Evolutionary conservation across 2,888 invertebrate genomes (phyloP), one percentile per base, ranked within the genome.

Genomic region (Drosophila sordidula): DNA sequence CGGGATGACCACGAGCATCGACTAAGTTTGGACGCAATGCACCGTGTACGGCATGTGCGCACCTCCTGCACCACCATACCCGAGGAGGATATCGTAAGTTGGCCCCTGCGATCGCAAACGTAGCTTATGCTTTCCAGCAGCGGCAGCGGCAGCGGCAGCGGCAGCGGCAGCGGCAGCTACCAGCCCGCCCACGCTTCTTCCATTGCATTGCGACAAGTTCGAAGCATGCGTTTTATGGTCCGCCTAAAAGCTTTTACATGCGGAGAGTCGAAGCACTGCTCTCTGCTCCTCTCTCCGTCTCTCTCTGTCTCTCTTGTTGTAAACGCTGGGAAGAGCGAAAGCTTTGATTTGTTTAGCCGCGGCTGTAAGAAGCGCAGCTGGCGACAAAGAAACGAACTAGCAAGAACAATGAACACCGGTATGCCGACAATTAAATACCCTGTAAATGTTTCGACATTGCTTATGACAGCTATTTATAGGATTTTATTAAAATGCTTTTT

Each of bases 21-120:
- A 6, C 76, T 89, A 3, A 90, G 90, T 42, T 67, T 90, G 63
- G 90, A 90, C 62, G 83, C 82, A 9, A 77, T 82, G 69, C 82
- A 90, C 75, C 87, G 90, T 18, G 75, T 89, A 52, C 86, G 90
- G 2, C 90, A 89, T 68, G 77, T 90, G 49, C 87, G 90, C 52
- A 90, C 90, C 14, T 90, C 90, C 3, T 90, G 90, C 59, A 89
- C 90, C 22, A 90, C 90, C 18, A 90, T 90, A 75, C 90, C 90
- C 22, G 90, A 90, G 76, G 90, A 90, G 69, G 90, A 90, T 66
- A 89, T 89, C 44, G 89, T 90, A 89, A 90, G 90, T 74, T 32
- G 25, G 25, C 1, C 8, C n/a, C 36, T 41, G 11, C 29, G 39
- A 47, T 57, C 46, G 22, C 32, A 22, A 32, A 22, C 12, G 6